A percentile compares a stretch with the other conserved stretches of the same genome.
These are phyloP conservation scores for Sebastes taczanowskii DNA, from an alignment of 2,797 vertebrate species.

Conservation along the genomic window DNA sequence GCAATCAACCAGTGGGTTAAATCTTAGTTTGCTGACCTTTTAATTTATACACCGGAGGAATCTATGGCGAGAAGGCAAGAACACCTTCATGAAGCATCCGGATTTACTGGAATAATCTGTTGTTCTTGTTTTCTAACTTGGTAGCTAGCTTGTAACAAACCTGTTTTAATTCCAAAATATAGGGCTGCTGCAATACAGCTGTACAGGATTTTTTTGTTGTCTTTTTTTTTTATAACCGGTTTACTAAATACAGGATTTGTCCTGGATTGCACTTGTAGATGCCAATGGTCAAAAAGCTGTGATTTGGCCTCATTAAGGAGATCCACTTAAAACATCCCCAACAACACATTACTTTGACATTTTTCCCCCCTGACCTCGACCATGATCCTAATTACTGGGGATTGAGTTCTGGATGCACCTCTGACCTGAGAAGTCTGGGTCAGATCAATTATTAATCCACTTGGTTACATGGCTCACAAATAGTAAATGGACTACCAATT, in stretches of 20 bases:
- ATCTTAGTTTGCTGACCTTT: too few relatives aligned
- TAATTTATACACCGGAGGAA: neutral
- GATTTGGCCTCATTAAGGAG: neutral
- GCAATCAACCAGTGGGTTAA: neutral
- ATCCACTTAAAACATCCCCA: neutral
- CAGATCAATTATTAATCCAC: neutral
- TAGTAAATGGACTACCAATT: neutral
- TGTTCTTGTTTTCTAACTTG: neutral
- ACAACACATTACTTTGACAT: neutral
- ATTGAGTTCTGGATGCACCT: neutral
- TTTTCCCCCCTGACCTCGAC: neutral
- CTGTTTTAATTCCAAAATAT: neutral
- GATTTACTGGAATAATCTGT: neutral
- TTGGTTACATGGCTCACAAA: neutral
- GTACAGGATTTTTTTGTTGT: too few relatives aligned
- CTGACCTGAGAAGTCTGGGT: neutral
- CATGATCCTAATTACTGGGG: neutral
- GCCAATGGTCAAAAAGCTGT: neutral
- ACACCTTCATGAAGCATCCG: rapidly evolving
- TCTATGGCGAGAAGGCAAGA: neutral
- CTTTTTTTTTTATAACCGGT: neutral
- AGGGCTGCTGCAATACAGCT: neutral
- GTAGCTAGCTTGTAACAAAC: neutral
- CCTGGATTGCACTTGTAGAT: neutral
- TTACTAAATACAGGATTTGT: neutral